Evolutionary conservation across 2,797 vertebrate genomes (phyloP), one percentile per base, ranked within the genome.

Genomic region (Rhyacichthys aspro): DNA sequence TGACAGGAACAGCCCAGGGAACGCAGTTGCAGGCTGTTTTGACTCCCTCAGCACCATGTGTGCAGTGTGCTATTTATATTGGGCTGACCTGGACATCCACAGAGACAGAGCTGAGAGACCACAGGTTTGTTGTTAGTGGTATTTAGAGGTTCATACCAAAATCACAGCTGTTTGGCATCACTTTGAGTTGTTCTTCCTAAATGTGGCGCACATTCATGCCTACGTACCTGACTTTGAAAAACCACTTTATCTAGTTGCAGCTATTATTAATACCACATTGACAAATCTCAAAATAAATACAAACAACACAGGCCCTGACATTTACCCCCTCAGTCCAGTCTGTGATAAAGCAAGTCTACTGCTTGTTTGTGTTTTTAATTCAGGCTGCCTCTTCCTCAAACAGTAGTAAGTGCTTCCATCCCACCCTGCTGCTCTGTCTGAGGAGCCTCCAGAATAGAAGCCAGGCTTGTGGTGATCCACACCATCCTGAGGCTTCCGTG

Each of bases 21-120:
- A 67, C 61, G 79, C 74, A 81, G 57, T 57, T 80, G 78, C 71
- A 60, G 65, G 81, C 77, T 76, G 61, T 64, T 81, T 79, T 55
- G 70, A 81, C 58, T 81, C 67, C 59, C 55, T 73, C 6, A 23
- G 46, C 70, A 80, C 72, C 82, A 68, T 59, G 81, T 89, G 82
- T 87, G 81, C 77, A 75, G 59, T 33, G 16, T 59, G 55, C 80
- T 91, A 92, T 91, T 92, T 90, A 91, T 89, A 91, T 67, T 69
- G 43, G 64, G 72, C 45, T 85, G 84, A 84, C 82, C 85, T 78
- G 63, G 73, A 33, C 61, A 57, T 64, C 59, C 70, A 54, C 43
- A 61, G 54, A 63, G 76, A 83, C 53, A 14, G 16, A 48, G 52
- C 58, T 67, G 45, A 67, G 57, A 76, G 57, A 81, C 72, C 79